Base-by-base conservation (phyloP, 2,113 vertebrate species). In the Pycnonotus jocosus region DNA sequence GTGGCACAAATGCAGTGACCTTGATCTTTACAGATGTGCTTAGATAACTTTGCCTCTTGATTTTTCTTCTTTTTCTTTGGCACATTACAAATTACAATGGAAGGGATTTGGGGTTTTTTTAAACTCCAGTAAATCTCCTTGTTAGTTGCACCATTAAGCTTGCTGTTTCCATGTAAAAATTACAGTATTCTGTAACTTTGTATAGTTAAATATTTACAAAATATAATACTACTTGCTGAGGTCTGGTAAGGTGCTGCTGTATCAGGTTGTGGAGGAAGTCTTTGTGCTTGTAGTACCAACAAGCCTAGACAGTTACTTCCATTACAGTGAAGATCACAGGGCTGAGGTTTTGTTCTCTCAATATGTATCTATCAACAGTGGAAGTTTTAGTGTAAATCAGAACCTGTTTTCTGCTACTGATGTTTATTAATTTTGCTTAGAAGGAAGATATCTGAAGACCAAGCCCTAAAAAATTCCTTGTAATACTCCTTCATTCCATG, bases 311-410 rank as follows among this genome's bases (percentile, higher is more conserved):
- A 30, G 9, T 88, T 57, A n/a, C 15, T 83, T 69, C n/a, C n/a
- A 20, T 56, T 35, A 19, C 31, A 28, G 0, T 64, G 51, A 77
- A 74, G 30, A 78, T 57, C 40, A 44, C 6, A 37, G 35, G 50
- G 17, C 14, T 81, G 37, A 5, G 7, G 4, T 10, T 44, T 70
- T 81, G 24, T 23, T 66, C 30, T 33, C 21, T 65, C 40, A 21
- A 0, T 61, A 15, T 7, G 0, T 42, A 6, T 19, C n/a, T 69
- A 6, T 33, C 12, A 42, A 15, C 11, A 60, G 11, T 27, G 8
- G 27, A 58, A 81, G 33, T 68, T 60, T n/a, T 56, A n/a, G 13
- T 25, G 0, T 53, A 23, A 72, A 66, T 51, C 56, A 48, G 57
- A 40, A 10, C 35, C 42, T 90, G 5, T 4, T 83, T 73, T 30